Conservation (phyloP, 2,888 invertebrate genomes). For the Noctua pronuba region DNA sequence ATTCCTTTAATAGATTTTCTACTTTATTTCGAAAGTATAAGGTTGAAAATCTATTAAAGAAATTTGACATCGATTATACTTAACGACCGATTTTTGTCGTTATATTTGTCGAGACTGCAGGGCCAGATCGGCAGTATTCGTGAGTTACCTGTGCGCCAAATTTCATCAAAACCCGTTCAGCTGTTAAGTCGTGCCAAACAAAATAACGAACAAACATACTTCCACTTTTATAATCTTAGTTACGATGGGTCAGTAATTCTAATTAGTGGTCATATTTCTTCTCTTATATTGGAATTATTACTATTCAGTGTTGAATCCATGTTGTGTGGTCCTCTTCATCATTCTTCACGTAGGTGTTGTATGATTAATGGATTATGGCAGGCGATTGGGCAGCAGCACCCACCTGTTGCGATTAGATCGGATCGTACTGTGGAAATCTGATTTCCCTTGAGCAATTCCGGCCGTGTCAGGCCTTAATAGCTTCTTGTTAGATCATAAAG, state of each 20-base stretch:
- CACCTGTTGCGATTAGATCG: slow-evolving; percentile 22
- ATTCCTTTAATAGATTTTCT: no score
- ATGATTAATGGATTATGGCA: slow-evolving; percentile 38
- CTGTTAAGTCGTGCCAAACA: neutral
- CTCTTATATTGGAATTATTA: neutral
- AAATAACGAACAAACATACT: neutral
- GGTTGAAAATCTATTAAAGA: no score
- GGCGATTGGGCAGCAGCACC: slow-evolving; percentile 21
- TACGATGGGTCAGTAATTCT: neutral
- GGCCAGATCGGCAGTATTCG: no score
- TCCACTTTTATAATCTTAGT: no score
- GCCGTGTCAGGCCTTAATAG: neutral
- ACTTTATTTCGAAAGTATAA: no score
- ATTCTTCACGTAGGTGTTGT: slow-evolving; percentile 35
- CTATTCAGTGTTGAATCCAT: neutral
- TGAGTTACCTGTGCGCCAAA: neutral
- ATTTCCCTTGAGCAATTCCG: slow-evolving; percentile 36
- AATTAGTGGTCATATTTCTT: neutral
- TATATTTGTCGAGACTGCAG: no score
- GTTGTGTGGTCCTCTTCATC: slow-evolving; percentile 29
- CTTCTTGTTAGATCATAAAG: slow-evolving; percentile 6
- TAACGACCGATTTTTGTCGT: no score
- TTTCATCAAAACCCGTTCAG: neutral
- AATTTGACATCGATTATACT: no score
- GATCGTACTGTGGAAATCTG: slow-evolving; percentile 23